Evolutionary conservation across 2,797 vertebrate species (phyloP).

Genomic region (Aythya fuligula): DNA sequence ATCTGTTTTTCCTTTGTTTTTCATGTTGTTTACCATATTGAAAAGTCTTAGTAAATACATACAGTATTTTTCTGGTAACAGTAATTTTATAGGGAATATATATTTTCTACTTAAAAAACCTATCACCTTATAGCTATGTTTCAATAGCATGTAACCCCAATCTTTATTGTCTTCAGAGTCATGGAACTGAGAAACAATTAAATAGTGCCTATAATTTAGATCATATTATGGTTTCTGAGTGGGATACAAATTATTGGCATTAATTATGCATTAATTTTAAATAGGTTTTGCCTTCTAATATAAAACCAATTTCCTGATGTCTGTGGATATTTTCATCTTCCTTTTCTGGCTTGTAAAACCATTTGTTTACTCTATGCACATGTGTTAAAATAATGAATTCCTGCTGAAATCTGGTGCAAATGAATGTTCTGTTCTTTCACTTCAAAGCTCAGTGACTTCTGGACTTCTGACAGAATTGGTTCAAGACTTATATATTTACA

Average conservation of each 20-base stretch:
- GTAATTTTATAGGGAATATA: not conserved
- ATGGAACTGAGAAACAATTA: not conserved
- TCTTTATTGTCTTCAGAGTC: not conserved
- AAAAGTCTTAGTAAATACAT: not conserved
- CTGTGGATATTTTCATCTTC: not conserved
- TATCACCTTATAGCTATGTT: fast-evolving
- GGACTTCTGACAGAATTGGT: slow-evolving; percentile 7
- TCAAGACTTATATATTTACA: not conserved
- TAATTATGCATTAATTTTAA: slow-evolving; percentile 31
- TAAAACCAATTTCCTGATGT: slow-evolving; percentile 35
- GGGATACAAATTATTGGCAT: slow-evolving; percentile 20
- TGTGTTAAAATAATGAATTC: slow-evolving; percentile 58
- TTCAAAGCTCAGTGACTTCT: slow-evolving; percentile 49
- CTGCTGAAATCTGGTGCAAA: slow-evolving; percentile 36
- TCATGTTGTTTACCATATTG: not conserved
- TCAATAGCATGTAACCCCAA: not conserved
- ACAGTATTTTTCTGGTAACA: not conserved
- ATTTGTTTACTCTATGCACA: slow-evolving; percentile 28
- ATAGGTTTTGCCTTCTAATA: slow-evolving; percentile 22
- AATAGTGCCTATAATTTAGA: not conserved
- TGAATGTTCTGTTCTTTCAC: slow-evolving; percentile 21
- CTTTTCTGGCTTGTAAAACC: slow-evolving; percentile 50
- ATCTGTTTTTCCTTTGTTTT: not conserved
- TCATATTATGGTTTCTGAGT: slow-evolving; percentile 5
- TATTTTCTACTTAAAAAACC: not conserved